Evolutionary conservation across 2,113 vertebrate species (phyloP), one percentile per base, ranked within the genome.

Genomic region (Myodes glareolus): DNA sequence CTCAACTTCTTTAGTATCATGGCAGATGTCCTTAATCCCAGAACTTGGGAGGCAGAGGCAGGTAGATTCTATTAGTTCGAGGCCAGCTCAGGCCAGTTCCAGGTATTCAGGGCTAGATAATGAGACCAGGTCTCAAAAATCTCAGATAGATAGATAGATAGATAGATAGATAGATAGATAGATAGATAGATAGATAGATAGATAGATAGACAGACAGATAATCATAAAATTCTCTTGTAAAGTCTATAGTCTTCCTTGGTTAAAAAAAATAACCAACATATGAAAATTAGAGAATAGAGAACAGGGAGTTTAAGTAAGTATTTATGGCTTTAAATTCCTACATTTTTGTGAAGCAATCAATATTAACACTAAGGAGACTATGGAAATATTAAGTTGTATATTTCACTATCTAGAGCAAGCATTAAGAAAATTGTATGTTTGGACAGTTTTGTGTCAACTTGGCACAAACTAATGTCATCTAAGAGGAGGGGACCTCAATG

Each of bases 391-490:
- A 82, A 63, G 70, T 21, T 85, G 11, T 72, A 58, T 67, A 94
- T 29, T 73, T 29, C 73, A 77, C 92, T 85, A 42, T 92, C 3
- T 82, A 77, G 29, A 84, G 13, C 3, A 85, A 94, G 61, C 16
- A 58, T 78, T 72, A 88, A 78, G 77, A 94, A 88, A 82, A 89
- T 39, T 67, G 84, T 78, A 63, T 77, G 29, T 73, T 45, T 78
- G 76, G 29, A 70, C 50, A 31, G 45, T 47, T 50, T 77, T 50
- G 33, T 52, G 77, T 80, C 8, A 80, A 36, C 31, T 80, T 80
- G 29, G 33, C 31, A 52, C 47, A 52, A 70, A 16, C 76, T 78
- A 50, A 50, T 33, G 45, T 10, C 47, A 80, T 36, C 47, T 11
- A 19, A 80, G 47, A 80, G 17, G 47, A 52, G 4, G 16, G 4